Evolutionary conservation across 1,140 invertebrate species (phyloP).

Genomic region (Pseudobourletiella spinata): DNA sequence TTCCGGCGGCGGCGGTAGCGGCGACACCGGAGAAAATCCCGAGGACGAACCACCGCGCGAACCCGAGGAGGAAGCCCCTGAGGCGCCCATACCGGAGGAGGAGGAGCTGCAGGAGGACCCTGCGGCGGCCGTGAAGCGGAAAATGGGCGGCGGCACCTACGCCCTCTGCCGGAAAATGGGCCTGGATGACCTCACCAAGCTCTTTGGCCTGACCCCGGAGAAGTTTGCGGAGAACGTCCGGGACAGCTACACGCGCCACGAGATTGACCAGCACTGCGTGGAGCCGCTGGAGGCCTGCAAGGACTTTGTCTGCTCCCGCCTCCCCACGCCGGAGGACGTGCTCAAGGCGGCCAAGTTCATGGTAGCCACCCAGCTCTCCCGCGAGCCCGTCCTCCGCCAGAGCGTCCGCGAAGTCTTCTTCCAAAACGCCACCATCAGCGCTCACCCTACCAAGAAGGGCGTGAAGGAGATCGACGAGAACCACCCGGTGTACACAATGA

Average conservation of each 20-base stretch:
- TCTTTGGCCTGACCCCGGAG: conserved; percentile 89
- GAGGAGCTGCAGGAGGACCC: conserved; percentile 46
- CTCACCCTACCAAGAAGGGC: conserved; percentile 81
- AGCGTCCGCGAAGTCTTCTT: conserved; percentile 81
- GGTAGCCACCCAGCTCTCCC: conserved; percentile 84
- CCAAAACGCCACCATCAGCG: conserved; percentile 74
- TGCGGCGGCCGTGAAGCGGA: conserved; percentile 64
- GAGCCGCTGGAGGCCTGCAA: conserved; percentile 71
- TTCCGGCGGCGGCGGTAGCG: too few species aligned
- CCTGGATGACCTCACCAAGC: conserved; percentile 73
- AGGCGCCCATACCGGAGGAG: conserved; percentile 32
- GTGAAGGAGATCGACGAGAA: conserved; percentile 89
- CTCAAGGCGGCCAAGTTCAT: conserved; percentile 83
- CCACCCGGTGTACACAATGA: conserved; percentile 77
- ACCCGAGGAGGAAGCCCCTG: conserved; percentile 48
- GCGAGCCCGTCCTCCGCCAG: conserved; percentile 80
- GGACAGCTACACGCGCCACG: conserved; percentile 94
- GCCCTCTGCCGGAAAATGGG: conserved; percentile 73
- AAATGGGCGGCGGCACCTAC: conserved; percentile 76
- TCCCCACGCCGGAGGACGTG: conserved; percentile 61
- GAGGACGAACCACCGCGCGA: conserved; percentile 48
- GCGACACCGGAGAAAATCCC: conserved; percentile 41
- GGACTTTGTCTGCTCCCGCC: conserved; percentile 55
- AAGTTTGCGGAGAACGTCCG: conserved; percentile 94
- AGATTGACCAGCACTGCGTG: conserved; percentile 81